Base-by-base conservation (phyloP, 2,888 invertebrate genomes). In the Cryptosula pallasiana region DNA sequence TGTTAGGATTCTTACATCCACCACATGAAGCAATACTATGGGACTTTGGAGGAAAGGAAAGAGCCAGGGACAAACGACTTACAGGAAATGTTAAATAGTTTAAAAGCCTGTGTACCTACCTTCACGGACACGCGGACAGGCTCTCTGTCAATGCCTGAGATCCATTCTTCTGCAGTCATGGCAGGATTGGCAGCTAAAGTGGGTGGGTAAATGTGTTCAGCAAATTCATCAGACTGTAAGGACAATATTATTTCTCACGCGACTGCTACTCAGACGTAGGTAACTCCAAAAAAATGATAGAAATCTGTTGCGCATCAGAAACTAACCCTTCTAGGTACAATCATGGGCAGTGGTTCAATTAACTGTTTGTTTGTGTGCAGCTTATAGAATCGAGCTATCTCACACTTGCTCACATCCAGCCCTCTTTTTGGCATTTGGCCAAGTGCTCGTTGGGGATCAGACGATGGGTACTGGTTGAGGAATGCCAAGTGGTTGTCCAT, bases 301-400 rank as follows among this genome's bases (percentile, higher is more conserved):
- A 45, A 13, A 45, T 13, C 5, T 45, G 5, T 45, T 45, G 45
- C 5, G 45, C 45, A 45, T 45, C 9, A 45, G 45, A 45, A 9
- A 5, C 75, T 80, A 81, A 90, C 90, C 88, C 96, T 96, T 84
- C 97, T 89, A 32, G 97, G 97, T 73, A 97, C 97, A 72, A 96
- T 96, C 95, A 98, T 95, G n/a, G 95, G 94, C 74, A 95, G 89
- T 76, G 91, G 92, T 88, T 97, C 97, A 85, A 95, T 95, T 71
- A 95, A 74, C 69, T 81, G 80, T 75, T 85, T 85, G 34, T 83
- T 82, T n/a, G 85, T 83, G 86, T 96, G 96, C 73, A 98, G 89
- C 79, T 97, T 90, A 88, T 94, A 98, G 87, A 98, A 96, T 84
- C 96, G 91, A 78, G 92, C 89, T 78, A 98, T 94, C 88, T 98